Evolutionary conservation across 2,888 invertebrate genomes (phyloP), one percentile per base, ranked within the genome.

Genomic region (Pollenia labialis): DNA sequence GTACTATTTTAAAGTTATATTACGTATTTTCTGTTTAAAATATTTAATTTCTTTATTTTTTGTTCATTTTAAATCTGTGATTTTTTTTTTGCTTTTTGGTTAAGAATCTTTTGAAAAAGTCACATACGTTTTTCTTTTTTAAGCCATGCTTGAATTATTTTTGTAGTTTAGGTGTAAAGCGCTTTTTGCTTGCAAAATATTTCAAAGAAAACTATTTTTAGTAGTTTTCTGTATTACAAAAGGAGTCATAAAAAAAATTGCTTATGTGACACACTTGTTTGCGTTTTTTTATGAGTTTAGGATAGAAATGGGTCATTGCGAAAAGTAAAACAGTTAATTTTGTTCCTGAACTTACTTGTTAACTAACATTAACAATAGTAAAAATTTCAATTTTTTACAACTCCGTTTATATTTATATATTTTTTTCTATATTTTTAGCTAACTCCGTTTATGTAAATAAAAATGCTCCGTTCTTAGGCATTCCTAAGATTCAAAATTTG

Each of bases 51-150:
- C 68, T 48, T 68, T 66, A 52, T 50, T 68, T 68, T 54, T 18
- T 12, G 12, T 23, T 42, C n/a, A 58, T 77, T 40, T 40, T 48
- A 32, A 40, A 54, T 68, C 54, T 52, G 48, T 32, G 32, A 32
- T 32, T 32, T 32, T 32, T 40, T 56, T 54, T 18, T 48, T 44
- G 50, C 14, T 50, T 32, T 46, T 46, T 18, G 2, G 8, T 10
- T 32, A 32, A 64, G 32, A 81, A 84, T 77, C 81, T 81, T 77
- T 60, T 11, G 52, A 54, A 89, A 91, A 91, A 91, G 91, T 91
- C 91, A 91, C 91, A 91, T 91, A 91, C 90, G 12, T 72, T 72
- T 23, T 81, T 44, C n/a, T 46, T 62, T 16, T 74, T 50, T 40
- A 68, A 66, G n/a, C 48, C 64, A 82, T 50, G 71, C 72, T 82